phyloP scores from a whole-genome alignment of 1,140 invertebrate genomes.

The Plectrocnemia conspersa region DNA sequence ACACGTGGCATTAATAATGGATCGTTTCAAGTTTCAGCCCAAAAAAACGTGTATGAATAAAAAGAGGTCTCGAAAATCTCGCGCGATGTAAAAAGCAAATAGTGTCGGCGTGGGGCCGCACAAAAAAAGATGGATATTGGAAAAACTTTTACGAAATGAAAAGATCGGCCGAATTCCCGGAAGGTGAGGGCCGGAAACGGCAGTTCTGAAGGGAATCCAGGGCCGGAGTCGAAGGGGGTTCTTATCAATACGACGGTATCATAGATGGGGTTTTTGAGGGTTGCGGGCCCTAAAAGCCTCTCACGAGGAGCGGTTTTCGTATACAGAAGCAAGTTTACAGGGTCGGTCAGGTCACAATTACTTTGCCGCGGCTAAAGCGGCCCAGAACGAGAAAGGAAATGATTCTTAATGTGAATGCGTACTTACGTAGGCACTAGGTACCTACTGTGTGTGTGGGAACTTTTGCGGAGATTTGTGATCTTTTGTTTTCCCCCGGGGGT shows the following conservation, averaged over 20 bases:
- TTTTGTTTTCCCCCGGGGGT: conserved; percentile 30
- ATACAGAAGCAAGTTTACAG: conserved; percentile 6
- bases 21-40: too few relatives aligned
- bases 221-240: too few relatives aligned
- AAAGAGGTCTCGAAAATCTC: too few relatives aligned
- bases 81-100: too few relatives aligned
- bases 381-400: conserved; percentile 25
- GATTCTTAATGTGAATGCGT: conserved; percentile 27
- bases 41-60: too few relatives aligned
- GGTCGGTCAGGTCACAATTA: conserved; percentile 26
- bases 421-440: conserved; percentile 13
- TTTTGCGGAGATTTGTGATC: conserved; percentile 34
- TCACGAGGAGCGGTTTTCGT: conserved; percentile 2
- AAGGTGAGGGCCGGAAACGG: background rate
- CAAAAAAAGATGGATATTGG: too few relatives aligned
- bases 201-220: too few relatives aligned
- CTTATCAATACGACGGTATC: conserved; percentile 1
- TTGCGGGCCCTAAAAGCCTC: conserved; percentile 21
- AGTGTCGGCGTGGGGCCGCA: too few relatives aligned
- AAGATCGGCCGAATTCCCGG: background rate
- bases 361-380: conserved; percentile 9
- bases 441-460: background rate
- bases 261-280: conserved; percentile 1
- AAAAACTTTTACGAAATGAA: too few relatives aligned
- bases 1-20: too few relatives aligned